Percentiles rank a stretch among this genome's conserved stretches.
Evolutionary conservation across 2,888 invertebrate genomes (phyloP).

Genomic region (Opisthograptis luteolata): DNA sequence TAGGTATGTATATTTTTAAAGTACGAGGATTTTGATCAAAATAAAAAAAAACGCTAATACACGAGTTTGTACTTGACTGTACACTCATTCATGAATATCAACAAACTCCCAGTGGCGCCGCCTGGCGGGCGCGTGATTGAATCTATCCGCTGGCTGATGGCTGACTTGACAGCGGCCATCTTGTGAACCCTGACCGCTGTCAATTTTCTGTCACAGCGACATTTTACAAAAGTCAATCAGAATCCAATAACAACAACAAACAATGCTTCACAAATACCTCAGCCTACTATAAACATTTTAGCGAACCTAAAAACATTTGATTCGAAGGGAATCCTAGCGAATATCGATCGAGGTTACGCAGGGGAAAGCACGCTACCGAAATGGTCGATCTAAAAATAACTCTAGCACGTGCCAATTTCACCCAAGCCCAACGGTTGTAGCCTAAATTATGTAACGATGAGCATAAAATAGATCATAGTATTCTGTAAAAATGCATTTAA

Average conservation of each 20-base stretch:
- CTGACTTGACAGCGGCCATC: slow-evolving; percentile 59
- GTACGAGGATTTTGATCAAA: no score
- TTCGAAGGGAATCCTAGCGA: slow-evolving; percentile 19
- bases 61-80: background rate
- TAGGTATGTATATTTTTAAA: no score
- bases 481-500: background rate
- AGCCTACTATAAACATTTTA: slow-evolving; percentile 2
- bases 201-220: slow-evolving; percentile 78
- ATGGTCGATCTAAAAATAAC: slow-evolving; percentile 73
- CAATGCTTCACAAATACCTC: slow-evolving; percentile 35
- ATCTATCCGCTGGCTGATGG: slow-evolving; percentile 33
- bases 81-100: slow-evolving; percentile 37
- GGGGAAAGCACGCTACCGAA: slow-evolving; percentile 46
- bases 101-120: slow-evolving; percentile 63
- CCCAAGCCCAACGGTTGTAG: slow-evolving; percentile 22
- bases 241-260: slow-evolving; percentile 76
- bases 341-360: slow-evolving; percentile 55
- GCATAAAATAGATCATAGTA: slow-evolving; percentile 2
- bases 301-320: background rate
- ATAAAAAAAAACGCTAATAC: no score
- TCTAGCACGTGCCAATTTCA: slow-evolving; percentile 66
- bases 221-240: slow-evolving; percentile 69
- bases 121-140: slow-evolving; percentile 68
- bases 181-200: slow-evolving; percentile 70
- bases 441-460: slow-evolving; percentile 36